Conservation (phyloP, 2,113 vertebrate genomes). For the Entomyzon cyanotis region DNA sequence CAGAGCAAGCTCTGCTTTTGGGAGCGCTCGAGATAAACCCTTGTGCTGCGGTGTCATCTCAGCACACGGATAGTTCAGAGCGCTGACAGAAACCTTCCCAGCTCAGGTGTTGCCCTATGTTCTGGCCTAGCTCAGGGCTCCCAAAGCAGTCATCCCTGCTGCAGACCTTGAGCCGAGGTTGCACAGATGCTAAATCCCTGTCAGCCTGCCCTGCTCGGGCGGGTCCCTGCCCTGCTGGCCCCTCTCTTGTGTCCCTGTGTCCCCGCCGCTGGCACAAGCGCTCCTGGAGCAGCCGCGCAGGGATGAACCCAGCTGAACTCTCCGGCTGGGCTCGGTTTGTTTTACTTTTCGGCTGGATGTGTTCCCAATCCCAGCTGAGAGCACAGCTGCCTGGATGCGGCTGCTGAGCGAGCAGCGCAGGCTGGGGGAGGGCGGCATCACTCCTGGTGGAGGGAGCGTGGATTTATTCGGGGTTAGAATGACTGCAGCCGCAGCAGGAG, state of each 20-base stretch:
- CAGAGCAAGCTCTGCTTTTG: neutral
- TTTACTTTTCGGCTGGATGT: neutral
- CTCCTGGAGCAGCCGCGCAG: fast-evolving
- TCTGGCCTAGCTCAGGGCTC: neutral
- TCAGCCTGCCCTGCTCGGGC: fast-evolving
- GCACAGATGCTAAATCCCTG: fast-evolving
- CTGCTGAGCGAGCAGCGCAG: neutral
- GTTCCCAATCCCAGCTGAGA: neutral
- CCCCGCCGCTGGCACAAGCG: neutral
- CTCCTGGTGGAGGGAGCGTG: neutral
- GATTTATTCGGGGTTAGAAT: neutral
- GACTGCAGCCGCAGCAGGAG: neutral
- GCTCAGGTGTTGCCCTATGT: neutral
- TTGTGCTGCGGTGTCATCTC: fast-evolving
- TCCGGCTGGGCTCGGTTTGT: fast-evolving
- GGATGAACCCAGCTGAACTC: neutral
- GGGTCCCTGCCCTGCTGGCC: fast-evolving
- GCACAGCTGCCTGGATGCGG: neutral
- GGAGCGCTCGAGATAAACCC: neutral
- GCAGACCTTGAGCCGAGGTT: neutral
- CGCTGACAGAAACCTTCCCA: neutral
- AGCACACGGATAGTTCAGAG: fast-evolving
- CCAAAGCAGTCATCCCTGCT: fast-evolving
- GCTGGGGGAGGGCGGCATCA: neutral
- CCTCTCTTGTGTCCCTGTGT: fast-evolving